Evolutionary conservation across 2,888 invertebrate genomes (phyloP).

Genomic region (Noctua janthe): DNA sequence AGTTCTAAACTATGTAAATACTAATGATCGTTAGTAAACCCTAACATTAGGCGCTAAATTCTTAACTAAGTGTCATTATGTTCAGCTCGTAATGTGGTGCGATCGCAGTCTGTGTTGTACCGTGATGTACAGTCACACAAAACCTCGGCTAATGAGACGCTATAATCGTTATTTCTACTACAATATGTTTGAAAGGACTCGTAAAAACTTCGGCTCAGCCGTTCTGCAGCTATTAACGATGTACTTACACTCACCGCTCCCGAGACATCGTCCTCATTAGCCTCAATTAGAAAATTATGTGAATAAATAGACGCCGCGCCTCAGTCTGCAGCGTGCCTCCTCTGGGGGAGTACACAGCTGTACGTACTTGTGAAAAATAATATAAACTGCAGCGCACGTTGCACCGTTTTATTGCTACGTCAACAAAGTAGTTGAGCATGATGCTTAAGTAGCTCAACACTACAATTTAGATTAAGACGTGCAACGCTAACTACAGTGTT

Average conservation of each 20-base stretch:
- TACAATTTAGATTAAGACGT: constrained; percentile 45
- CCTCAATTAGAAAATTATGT: constrained; percentile 48
- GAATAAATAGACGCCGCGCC: constrained; percentile 14
- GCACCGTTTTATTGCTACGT: neutral
- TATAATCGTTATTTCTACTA: constrained; percentile 55
- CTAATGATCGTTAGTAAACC: constrained; percentile 10
- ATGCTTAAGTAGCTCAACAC: neutral
- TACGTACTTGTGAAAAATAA: neutral
- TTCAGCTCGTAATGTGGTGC: constrained; percentile 11
- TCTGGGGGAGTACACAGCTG: neutral
- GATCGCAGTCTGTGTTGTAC: constrained; percentile 6
- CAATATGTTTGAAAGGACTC: constrained; percentile 54
- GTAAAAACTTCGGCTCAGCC: constrained; percentile 45
- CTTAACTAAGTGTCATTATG: constrained; percentile 20
- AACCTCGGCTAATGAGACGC: constrained; percentile 49
- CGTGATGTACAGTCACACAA: constrained; percentile 15
- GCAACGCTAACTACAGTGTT: constrained; percentile 12
- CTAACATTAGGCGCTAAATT: constrained; percentile 1
- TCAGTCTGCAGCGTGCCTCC: neutral
- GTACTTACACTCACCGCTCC: constrained; percentile 39
- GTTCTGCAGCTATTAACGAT: constrained; percentile 40
- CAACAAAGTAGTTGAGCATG: constrained; percentile 6
- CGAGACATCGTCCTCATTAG: constrained; percentile 47
- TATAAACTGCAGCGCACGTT: constrained; percentile 2
- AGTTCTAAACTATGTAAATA: neutral